Evolutionary conservation across 2,113 vertebrate species (phyloP).

Genomic region (Labeo rohita): DNA sequence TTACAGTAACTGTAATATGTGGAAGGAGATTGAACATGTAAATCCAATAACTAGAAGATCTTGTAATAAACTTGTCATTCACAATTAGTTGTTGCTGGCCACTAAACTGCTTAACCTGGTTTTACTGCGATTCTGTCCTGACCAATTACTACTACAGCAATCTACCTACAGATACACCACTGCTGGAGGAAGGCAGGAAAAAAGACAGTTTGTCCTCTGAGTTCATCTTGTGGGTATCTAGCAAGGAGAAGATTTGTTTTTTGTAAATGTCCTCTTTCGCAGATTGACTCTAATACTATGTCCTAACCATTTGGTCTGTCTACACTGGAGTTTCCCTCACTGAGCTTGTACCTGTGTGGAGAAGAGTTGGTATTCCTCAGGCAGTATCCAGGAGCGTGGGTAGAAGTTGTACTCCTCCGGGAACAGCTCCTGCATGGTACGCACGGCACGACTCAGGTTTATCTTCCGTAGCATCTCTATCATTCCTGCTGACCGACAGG

Average conservation of each 20-base stretch:
- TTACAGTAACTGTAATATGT: neutral
- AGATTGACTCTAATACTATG: neutral
- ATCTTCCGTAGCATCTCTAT: constrained; percentile 92
- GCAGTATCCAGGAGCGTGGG: constrained; percentile 95
- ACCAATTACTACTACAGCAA: neutral
- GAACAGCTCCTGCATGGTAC: constrained; percentile 92
- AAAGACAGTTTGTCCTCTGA: neutral
- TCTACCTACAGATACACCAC: neutral
- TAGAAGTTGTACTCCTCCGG: constrained; percentile 97
- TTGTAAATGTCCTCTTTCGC: neutral
- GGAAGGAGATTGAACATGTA: neutral
- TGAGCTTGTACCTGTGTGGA: constrained; percentile 80
- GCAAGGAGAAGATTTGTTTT: too few species aligned
- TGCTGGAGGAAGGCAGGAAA: neutral
- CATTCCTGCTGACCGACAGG: constrained; percentile 82
- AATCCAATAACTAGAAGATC: constrained; percentile 31
- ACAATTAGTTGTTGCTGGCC: constrained; percentile 32
- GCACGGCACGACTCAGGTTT: constrained; percentile 89
- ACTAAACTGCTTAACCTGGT: constrained; percentile 42
- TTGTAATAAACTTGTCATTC: constrained; percentile 44
- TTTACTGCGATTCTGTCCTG: constrained; percentile 34
- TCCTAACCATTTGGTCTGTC: neutral
- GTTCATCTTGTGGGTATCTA: too few species aligned
- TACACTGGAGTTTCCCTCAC: neutral
- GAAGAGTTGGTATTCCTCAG: constrained; percentile 90